Evolutionary conservation across 2,797 vertebrate species (phyloP), one percentile per base, ranked within the genome.

Genomic region (Manis javanica): DNA sequence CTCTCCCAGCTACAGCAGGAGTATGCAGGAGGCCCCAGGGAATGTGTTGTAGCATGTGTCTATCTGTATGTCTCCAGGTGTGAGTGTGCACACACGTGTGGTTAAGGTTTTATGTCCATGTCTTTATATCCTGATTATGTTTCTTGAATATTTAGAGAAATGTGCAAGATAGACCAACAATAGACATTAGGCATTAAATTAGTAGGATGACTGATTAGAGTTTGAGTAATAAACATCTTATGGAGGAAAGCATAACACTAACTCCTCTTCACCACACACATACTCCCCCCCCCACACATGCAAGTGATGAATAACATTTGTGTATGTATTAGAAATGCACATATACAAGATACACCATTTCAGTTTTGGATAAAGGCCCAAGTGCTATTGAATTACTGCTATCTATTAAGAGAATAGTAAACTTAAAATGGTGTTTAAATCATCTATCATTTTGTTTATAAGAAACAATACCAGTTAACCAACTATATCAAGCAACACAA

Each of bases 61-160:
- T 79, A 1, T 79, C 57, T 57, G 1, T 61, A 59, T 34, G 31
- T 86, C 24, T 72, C 46, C 10, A 7, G 59, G 11, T 64, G 24
- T 55, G 34, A 21, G 1, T 61, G 16, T n/a, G 31, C 66, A 81
- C 23, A 29, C 5, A 5, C 39, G n/a, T 53, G 53, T 90, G 61
- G 59, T 69, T 87, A 55, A 90, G 59, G 16, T 29, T 89, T 11
- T 21, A 21, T 37, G 7, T 18, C 26, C 7, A 19, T 79, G 31
- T 68, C 29, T 85, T 86, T 61, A 13, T 84, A 23, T 84, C 64
- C 21, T 75, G 10, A n/a, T 29, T 83, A 37, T 68, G 71, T 57
- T 88, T 46, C 68, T 95, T 59, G 72, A 83, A 78, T 19, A 46
- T 8, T 82, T 53, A 96, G 90, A 86, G 61, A 72, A 86, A 29